Conservation (phyloP, 2,113 vertebrate species). For the Protobothrops flavoviridis region DNA sequence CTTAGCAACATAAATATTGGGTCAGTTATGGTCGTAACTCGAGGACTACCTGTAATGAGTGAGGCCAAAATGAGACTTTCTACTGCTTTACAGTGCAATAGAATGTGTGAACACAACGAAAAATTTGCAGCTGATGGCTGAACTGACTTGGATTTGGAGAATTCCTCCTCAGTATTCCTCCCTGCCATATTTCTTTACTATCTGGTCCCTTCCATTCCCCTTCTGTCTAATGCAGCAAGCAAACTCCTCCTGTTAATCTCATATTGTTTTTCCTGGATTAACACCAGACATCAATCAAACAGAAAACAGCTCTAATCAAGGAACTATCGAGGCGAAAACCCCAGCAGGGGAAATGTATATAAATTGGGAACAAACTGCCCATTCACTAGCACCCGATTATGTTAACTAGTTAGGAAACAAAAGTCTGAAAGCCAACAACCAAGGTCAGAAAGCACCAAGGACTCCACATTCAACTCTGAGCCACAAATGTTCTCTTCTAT, state of each 20-base stretch:
- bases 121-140: background rate
- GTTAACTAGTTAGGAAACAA: background rate
- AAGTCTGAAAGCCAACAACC: background rate
- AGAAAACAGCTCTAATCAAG: background rate
- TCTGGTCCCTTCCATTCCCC: background rate
- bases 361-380: background rate
- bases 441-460: background rate
- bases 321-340: background rate
- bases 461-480: background rate
- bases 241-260: background rate
- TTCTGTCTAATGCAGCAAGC: background rate
- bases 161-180: background rate
- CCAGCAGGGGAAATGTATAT: background rate
- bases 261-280: background rate
- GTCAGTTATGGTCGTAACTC: background rate
- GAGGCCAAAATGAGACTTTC: background rate
- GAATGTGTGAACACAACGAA: background rate
- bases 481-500: background rate
- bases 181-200: background rate
- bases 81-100: background rate
- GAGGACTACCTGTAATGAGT: background rate
- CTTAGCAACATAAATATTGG: background rate
- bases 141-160: background rate
- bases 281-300: background rate
- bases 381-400: background rate